These are phyloP conservation scores for Ligdia adustata DNA, from an alignment of 2,888 invertebrate species.

Conservation along the genomic window DNA sequence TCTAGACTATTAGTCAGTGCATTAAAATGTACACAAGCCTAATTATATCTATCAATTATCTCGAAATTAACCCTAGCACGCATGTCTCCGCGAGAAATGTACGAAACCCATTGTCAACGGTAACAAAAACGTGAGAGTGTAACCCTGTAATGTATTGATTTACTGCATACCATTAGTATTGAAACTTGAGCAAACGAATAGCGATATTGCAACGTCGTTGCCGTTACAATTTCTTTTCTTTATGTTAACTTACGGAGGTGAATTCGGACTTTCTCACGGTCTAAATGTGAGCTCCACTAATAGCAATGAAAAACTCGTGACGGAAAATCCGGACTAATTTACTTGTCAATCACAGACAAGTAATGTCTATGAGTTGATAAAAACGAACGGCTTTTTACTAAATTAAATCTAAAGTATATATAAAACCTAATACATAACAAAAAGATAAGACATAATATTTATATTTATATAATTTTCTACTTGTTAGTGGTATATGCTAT, in stretches of 20 bases:
- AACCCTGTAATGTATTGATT: constrained; percentile 45
- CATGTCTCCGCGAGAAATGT: constrained; percentile 15
- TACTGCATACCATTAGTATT: constrained; percentile 46
- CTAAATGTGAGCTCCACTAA: constrained; percentile 21
- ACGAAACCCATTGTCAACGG: constrained; percentile 23
- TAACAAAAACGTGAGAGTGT: constrained; percentile 62
- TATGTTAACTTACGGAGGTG: constrained; percentile 31
- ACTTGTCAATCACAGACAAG: constrained; percentile 26
- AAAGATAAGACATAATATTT: too few relatives aligned
- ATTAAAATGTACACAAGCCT: background rate
- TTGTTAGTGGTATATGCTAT: too few relatives aligned
- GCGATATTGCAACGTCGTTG: constrained; percentile 45
- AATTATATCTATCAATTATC: constrained; percentile 21
- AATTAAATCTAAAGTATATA: too few relatives aligned
- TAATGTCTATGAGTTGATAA: too few relatives aligned
- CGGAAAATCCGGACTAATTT: constrained; percentile 4
- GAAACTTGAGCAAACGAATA: constrained; percentile 43
- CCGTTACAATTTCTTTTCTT: constrained; percentile 48
- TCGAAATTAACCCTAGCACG: constrained; percentile 15
- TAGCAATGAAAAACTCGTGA: constrained; percentile 29
- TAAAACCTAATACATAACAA: too few relatives aligned
- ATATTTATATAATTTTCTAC: too few relatives aligned
- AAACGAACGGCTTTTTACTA: too few relatives aligned
- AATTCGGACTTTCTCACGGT: constrained; percentile 49
- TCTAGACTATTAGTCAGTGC: too few relatives aligned